Percentiles rank a stretch among this genome's conserved stretches.
phyloP scores from a whole-genome alignment of 2,113 vertebrate genomes.

The Platichthys stellatus region DNA sequence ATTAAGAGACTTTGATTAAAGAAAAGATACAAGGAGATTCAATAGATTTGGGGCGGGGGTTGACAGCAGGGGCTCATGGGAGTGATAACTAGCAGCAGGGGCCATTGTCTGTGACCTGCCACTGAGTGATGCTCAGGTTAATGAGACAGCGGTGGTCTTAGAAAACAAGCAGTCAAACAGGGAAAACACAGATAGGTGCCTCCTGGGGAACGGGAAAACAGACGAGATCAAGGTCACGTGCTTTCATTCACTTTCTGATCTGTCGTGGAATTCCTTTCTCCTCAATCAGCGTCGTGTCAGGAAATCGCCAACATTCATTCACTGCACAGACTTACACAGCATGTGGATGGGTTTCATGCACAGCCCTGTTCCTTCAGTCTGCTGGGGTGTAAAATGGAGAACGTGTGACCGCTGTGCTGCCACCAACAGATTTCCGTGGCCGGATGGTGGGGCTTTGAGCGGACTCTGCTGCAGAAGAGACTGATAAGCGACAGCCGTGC shows the following conservation, averaged over 20 bases:
- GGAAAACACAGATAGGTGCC: slow-evolving; percentile 3
- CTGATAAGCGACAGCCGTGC: slow-evolving; percentile 61
- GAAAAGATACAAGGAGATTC: neutral
- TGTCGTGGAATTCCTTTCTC: neutral
- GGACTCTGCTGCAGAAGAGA: slow-evolving; percentile 15
- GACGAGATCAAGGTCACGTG: slow-evolving; percentile 16
- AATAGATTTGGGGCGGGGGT: neutral
- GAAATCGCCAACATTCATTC: neutral
- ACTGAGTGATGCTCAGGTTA: slow-evolving; percentile 49
- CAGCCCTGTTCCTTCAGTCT: slow-evolving; percentile 11
- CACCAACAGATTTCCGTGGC: slow-evolving; percentile 12
- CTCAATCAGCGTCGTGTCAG: slow-evolving; percentile 4
- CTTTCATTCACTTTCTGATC: slow-evolving; percentile 11
- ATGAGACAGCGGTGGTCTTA: slow-evolving; percentile 33
- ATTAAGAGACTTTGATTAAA: slow-evolving; percentile 4
- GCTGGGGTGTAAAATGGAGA: slow-evolving; percentile 42
- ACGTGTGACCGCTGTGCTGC: slow-evolving; percentile 11
- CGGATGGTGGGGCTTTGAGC: slow-evolving; percentile 25
- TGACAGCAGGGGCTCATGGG: slow-evolving; percentile 25
- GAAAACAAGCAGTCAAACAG: slow-evolving; percentile 41
- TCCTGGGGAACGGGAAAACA: slow-evolving; percentile 29
- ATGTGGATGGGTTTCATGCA: slow-evolving; percentile 12
- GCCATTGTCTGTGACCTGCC: slow-evolving; percentile 41
- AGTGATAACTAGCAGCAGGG: slow-evolving; percentile 40
- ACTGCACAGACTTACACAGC: slow-evolving; percentile 4